These are phyloP conservation scores for Scaptomyza flava DNA, from an alignment of 2,888 invertebrate species.

Conservation along the genomic window DNA sequence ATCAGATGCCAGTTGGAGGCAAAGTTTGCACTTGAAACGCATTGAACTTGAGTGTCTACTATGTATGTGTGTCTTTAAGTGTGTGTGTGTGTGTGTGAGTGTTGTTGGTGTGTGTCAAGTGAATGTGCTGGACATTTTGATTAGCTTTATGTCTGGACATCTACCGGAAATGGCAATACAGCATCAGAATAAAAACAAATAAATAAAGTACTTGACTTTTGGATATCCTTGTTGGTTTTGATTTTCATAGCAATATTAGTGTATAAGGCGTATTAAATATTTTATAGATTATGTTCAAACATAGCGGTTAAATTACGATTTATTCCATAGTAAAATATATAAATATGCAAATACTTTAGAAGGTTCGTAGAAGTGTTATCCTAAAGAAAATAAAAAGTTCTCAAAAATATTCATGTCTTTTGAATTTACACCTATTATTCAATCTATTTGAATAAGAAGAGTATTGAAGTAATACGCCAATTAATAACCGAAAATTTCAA, in stretches of 20 bases:
- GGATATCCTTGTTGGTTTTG: conserved; percentile 42
- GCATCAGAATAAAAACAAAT: conserved; percentile 22
- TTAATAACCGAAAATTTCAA: conserved; percentile 27
- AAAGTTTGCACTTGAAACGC: conserved; percentile 66
- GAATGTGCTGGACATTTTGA: conserved; percentile 74
- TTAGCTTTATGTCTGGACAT: conserved; percentile 62
- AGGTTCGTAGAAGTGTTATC: too few species aligned
- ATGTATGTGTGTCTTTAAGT: conserved; percentile 23
- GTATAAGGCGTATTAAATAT: too few species aligned
- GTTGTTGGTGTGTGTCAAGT: conserved; percentile 21
- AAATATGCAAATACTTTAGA: too few species aligned
- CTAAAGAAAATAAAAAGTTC: too few species aligned
- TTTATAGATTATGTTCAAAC: too few species aligned
- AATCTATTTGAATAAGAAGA: conserved; percentile 2
- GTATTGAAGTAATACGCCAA: not conserved
- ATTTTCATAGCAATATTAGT: too few species aligned
- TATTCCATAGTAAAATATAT: too few species aligned
- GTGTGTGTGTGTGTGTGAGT: conserved; percentile 28
- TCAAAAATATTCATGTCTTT: too few species aligned
- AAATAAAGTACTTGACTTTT: conserved; percentile 33
- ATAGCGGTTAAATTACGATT: too few species aligned
- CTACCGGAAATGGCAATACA: conserved; percentile 58
- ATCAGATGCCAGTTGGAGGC: conserved; percentile 31
- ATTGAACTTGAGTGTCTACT: conserved; percentile 41
- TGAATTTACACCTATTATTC: too few species aligned